Evolutionary conservation across 2,113 vertebrate species (phyloP), one percentile per base, ranked within the genome.

Genomic region (Raja brachyura): DNA sequence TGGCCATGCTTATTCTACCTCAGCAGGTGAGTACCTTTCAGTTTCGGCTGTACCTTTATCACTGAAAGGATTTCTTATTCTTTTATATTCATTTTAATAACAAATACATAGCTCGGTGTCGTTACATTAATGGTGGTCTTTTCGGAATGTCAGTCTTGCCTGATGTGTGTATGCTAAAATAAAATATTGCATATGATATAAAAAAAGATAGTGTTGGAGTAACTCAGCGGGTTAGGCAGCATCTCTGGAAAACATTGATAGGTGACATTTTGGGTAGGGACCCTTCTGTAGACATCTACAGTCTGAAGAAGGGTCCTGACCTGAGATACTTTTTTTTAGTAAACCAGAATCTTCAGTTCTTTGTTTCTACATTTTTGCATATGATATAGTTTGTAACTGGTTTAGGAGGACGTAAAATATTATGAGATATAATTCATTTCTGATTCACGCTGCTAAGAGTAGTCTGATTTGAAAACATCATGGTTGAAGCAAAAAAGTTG

Each of bases 1-100:
- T 0, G 97, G 98, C 77, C 96, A 99, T 9, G 98, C 98, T 0
- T 99, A 99, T 0, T 56, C 95, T 86, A 99, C 98, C 5, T 93
- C 93, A 0, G 94, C 95, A 96, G 99, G 99, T 99, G 93, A 96
- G 93, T 2, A 11, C 70, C 4, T 25, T 31, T 73, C 66, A 92
- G 18, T 48, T 48, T 54, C 83, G 7, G 83, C 22, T 13, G 22
- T 61, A n/a, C n/a, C n/a, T n/a, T n/a, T n/a, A 86, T 63, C 28
- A 86, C 13, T 31, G 14, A 28, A 22, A 25, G 78, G 39, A 22
- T 54, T 48, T 81, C 39, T 81, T 33, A 90, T 33, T 63, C 8
- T 39, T 70, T 16, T 48, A 90, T 90, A 48, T 48, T 48, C 22
- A 90, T 90, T 90, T 90, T 70, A 70, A 31, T 92, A 13, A 16